phyloP scores from a whole-genome alignment of 2,888 invertebrate species.

The Tetranychus piercei region DNA sequence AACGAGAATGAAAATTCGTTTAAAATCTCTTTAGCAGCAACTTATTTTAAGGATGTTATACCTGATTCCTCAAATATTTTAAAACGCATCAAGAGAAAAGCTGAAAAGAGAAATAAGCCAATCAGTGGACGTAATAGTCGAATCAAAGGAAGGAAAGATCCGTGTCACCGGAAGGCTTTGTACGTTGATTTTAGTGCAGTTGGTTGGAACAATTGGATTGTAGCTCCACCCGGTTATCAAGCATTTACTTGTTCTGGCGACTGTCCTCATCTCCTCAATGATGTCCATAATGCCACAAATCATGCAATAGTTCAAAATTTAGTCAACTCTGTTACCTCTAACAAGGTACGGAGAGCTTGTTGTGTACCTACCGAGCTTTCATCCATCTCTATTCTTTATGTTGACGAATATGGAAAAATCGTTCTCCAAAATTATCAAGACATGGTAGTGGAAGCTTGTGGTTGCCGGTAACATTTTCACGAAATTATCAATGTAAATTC shows the following conservation, averaged over 20 bases:
- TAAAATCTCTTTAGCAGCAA: neutral
- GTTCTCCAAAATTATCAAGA: conserved; percentile 96
- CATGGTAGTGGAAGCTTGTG: conserved; percentile 94
- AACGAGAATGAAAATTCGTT: too few relatives aligned
- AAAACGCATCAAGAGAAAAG: neutral
- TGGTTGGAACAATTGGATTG: conserved; percentile 98
- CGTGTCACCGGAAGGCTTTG: conserved; percentile 57
- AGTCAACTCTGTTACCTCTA: conserved; percentile 78
- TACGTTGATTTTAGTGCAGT: conserved; percentile 91
- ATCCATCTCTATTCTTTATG: conserved; percentile 41
- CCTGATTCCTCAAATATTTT: neutral
- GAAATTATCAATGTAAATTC: neutral
- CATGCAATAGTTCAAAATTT: conserved; percentile 95
- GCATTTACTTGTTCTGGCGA: conserved; percentile 89
- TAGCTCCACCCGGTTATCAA: conserved; percentile 85
- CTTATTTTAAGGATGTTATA: conserved; percentile 11
- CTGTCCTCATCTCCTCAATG: conserved; percentile 79
- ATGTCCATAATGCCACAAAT: conserved; percentile 87
- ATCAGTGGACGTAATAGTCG: conserved; percentile 18
- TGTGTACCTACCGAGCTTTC: conserved; percentile 89
- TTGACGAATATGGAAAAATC: too few relatives aligned
- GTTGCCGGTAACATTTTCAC: conserved; percentile 57
- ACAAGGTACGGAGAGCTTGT: conserved; percentile 78
- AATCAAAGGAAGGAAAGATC: conserved; percentile 23
- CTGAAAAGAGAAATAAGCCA: too few relatives aligned